Base-by-base conservation (phyloP, 2,888 invertebrate species). In the Agrochola lota region DNA sequence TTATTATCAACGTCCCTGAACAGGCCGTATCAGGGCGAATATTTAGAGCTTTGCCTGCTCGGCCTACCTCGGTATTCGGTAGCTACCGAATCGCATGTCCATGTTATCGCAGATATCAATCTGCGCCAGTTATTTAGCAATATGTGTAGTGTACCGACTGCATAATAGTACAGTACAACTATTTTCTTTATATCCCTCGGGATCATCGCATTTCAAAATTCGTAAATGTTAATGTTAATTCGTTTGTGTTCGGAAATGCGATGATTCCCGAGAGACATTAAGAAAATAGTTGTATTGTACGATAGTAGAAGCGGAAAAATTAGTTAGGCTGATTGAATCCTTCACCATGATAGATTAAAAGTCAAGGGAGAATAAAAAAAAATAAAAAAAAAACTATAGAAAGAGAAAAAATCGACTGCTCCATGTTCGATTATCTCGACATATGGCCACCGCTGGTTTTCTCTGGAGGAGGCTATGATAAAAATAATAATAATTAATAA, bases 91-190 rank as follows among this genome's bases (percentile, higher is more conserved):
- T 87, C 85, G 90, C 87, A 88, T 89, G 91, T 85, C 78, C 85
- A 84, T 84, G 73, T 81, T 91, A 91, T 91, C 90, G 71, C 52
- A 81, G 71, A 85, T 90, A 91, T 91, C 90, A 91, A 92, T 92
- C 92, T 90, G 71, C 69, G 64, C 67, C 67, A 68, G 77, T 71
- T 81, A 88, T 90, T 90, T 88, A 88, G 89, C 86, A 89, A 91
- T 87, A 75, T 77, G 46, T 40, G 66, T 55, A 5, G 11, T 30
- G 88, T 91, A 92, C 73, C 49, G 92, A 82, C 81, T 77, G 87
- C 87, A 20, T 17, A n/a, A 6, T 64, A 77, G 23, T 23, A 5
- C 3, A 35, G 35, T 35, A 3, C 35, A 35, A 35, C 35, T 35
- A 35, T 35, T 35, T 35, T 35, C 35, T 3, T 35, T 3, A 35